Conservation (phyloP, 2,113 vertebrate genomes). For the Raja brachyura region DNA sequence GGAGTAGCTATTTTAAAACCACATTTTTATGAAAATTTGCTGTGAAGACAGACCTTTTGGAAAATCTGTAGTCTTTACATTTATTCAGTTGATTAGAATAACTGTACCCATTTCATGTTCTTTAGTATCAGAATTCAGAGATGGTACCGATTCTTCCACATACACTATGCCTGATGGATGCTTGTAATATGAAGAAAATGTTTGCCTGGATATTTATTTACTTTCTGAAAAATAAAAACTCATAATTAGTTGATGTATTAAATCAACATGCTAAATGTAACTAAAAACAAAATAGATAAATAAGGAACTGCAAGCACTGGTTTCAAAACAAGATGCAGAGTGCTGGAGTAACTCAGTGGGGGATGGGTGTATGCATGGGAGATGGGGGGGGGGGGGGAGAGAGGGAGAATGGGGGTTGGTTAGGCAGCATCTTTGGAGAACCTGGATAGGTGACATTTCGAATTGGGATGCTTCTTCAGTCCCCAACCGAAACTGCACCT, state of each 20-base stretch:
- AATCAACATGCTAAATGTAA: neutral
- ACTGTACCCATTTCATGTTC: neutral
- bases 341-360: too few species aligned
- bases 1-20: slow-evolving; percentile 20
- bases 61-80: neutral
- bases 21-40: slow-evolving; percentile 10
- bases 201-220: neutral
- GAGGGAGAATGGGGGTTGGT: too few species aligned
- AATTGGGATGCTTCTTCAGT: too few species aligned
- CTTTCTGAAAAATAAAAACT: neutral
- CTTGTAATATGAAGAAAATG: neutral
- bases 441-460: too few species aligned
- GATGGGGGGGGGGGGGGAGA: too few species aligned
- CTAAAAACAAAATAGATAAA: neutral
- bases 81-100: neutral
- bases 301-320: too few species aligned
- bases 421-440: too few species aligned
- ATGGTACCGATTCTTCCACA: too few species aligned
- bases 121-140: neutral
- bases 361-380: too few species aligned
- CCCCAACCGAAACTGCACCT: too few species aligned
- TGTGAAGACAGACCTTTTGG: neutral
- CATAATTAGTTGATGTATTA: neutral
- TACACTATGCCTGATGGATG: neutral
- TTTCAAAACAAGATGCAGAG: too few species aligned